Conservation (phyloP, 2,888 invertebrate species). For the Invenusta paracnida region DNA sequence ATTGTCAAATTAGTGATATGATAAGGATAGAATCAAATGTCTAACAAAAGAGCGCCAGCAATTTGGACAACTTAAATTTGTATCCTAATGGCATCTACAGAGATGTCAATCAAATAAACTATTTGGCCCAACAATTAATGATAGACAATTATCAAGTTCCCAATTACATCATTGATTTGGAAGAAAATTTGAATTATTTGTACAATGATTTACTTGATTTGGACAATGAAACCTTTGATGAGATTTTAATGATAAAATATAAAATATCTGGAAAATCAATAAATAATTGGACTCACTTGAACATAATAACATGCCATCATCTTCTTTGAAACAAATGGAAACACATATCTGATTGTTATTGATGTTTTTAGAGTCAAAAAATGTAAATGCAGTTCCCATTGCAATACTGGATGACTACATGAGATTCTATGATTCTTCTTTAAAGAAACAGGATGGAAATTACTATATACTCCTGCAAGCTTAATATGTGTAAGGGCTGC, state of each 20-base stretch:
- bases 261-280: slow-evolving; percentile 25
- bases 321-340: slow-evolving; percentile 33
- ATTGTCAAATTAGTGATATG: slow-evolving; percentile 3
- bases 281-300: background rate
- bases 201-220: slow-evolving; percentile 15
- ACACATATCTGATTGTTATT: slow-evolving; percentile 16
- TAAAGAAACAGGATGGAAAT: slow-evolving; percentile 24
- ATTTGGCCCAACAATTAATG: slow-evolving; percentile 26
- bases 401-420: slow-evolving; percentile 24
- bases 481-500: slow-evolving; percentile 17
- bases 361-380: slow-evolving; percentile 17
- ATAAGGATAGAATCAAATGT: slow-evolving; percentile 3
- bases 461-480: slow-evolving; percentile 11
- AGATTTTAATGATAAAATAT: slow-evolving; percentile 15
- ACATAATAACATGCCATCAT: background rate
- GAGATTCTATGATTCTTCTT: slow-evolving; percentile 20
- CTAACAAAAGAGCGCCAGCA: slow-evolving; percentile 23
- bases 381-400: slow-evolving; percentile 5
- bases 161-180: slow-evolving; percentile 13
- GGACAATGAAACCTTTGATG: slow-evolving; percentile 25
- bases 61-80: slow-evolving; percentile 17
- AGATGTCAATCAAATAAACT: slow-evolving; percentile 26
- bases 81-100: slow-evolving; percentile 8
- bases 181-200: slow-evolving; percentile 21
- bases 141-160: slow-evolving; percentile 29